Conservation (phyloP, 2,797 vertebrate species). For the Pachyuromys duprasi region DNA sequence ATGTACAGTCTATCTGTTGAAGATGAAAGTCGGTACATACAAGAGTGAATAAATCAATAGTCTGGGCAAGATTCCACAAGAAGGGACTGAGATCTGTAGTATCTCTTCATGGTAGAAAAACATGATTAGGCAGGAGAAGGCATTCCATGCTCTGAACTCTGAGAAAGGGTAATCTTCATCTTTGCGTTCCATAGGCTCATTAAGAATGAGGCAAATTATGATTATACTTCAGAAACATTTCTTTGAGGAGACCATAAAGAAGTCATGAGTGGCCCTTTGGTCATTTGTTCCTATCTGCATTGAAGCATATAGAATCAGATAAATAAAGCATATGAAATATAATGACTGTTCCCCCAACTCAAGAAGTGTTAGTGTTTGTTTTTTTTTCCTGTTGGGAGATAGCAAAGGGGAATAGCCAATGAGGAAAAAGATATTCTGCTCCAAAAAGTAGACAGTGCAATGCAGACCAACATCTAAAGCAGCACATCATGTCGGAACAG, state of each 20-base stretch:
- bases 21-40: conserved; percentile 5
- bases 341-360: conserved; percentile 75
- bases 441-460: conserved; percentile 70
- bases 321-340: conserved; percentile 76
- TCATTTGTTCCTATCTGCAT: neutral
- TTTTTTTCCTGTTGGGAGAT: conserved; percentile 63
- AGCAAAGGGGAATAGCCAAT: neutral
- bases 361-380: conserved; percentile 68
- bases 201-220: neutral
- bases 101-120: neutral
- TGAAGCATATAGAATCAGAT: conserved; percentile 64
- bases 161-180: conserved; percentile 34
- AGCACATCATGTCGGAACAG: neutral
- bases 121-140: neutral
- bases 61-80: neutral
- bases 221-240: conserved; percentile 35
- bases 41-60: conserved; percentile 19
- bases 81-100: conserved; percentile 8
- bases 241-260: conserved; percentile 48
- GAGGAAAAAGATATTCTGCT: conserved; percentile 58
- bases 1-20: neutral
- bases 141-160: neutral
- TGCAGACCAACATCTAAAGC: neutral
- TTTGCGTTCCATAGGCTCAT: conserved; percentile 4
- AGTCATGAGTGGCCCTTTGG: conserved; percentile 62